Percentiles rank a stretch among this genome's conserved stretches.
These are phyloP conservation scores for Esox niger DNA, from an alignment of 2,113 vertebrate species.

Conservation along the genomic window DNA sequence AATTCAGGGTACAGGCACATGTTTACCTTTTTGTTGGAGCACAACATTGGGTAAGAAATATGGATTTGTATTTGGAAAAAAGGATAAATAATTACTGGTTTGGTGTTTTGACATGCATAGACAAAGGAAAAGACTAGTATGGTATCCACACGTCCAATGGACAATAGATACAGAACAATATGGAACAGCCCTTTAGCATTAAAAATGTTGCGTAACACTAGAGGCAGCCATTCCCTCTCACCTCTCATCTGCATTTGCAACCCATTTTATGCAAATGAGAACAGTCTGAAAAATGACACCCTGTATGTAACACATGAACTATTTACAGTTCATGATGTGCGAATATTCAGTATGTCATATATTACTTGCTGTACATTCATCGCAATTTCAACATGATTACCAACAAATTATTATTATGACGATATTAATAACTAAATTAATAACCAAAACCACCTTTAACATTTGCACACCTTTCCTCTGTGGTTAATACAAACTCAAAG, in stretches of 20 bases:
- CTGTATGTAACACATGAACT: not conserved
- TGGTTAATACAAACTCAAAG: not conserved
- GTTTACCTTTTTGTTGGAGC: constrained; percentile 69
- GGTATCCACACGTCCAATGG: constrained; percentile 66
- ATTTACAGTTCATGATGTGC: not conserved
- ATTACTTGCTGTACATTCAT: not conserved
- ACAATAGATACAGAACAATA: constrained; percentile 75
- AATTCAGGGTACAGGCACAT: constrained; percentile 70
- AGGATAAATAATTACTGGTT: constrained; percentile 70
- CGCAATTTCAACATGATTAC: not conserved
- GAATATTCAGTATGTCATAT: not conserved
- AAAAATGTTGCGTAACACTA: constrained; percentile 63
- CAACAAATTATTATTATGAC: not conserved
- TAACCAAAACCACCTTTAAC: not conserved
- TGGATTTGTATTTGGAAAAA: constrained; percentile 71
- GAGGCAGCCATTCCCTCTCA: constrained; percentile 45
- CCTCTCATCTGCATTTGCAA: constrained; percentile 39
- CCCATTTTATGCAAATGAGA: constrained; percentile 33
- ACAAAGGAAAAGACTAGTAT: constrained; percentile 75
- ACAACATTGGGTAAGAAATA: constrained; percentile 73
- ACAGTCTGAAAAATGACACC: not conserved
- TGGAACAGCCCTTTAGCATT: constrained; percentile 68
- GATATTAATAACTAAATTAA: not conserved
- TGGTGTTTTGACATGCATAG: constrained; percentile 69
- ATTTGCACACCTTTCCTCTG: not conserved